A percentile compares a stretch with the other conserved stretches of the same genome.
Conservation (phyloP, 1,140 invertebrate species). For the Parapsyche elsis region DNA sequence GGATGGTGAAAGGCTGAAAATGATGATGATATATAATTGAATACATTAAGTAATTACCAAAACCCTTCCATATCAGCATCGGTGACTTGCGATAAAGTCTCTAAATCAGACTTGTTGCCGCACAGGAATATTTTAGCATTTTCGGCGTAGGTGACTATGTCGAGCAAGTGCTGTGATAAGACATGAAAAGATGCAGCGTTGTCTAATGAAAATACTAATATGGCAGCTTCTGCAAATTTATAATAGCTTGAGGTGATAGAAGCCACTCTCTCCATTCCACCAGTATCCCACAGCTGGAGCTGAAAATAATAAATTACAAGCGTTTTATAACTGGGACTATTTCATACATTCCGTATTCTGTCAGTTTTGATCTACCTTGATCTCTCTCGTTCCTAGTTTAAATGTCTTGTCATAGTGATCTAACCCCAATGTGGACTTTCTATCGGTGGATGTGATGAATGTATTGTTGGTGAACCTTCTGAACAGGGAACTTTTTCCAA, state of each 20-base stretch:
- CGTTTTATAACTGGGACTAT: background rate
- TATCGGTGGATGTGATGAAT: constrained; percentile 81
- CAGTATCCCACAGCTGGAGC: constrained; percentile 94
- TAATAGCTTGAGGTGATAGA: constrained; percentile 95
- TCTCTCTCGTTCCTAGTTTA: constrained; percentile 77
- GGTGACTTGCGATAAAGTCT: constrained; percentile 79
- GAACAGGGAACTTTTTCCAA: constrained; percentile 94
- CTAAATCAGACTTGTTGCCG: constrained; percentile 89
- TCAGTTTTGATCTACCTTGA: constrained; percentile 71
- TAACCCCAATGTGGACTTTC: constrained; percentile 89
- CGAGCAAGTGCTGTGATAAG: constrained; percentile 89
- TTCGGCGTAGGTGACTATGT: constrained; percentile 92
- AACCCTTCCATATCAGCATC: constrained; percentile 92
- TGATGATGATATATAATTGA: too few species aligned
- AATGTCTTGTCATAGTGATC: constrained; percentile 90
- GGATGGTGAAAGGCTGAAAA: too few species aligned
- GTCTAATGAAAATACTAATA: constrained; percentile 89
- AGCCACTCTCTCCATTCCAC: constrained; percentile 93
- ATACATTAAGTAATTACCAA: constrained; percentile 76
- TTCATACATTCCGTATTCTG: background rate
- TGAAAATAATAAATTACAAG: constrained; percentile 63
- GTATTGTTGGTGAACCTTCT: constrained; percentile 89
- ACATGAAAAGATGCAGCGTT: constrained; percentile 92
- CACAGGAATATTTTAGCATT: constrained; percentile 94
- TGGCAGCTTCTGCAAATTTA: constrained; percentile 92